phyloP scores from a whole-genome alignment of 2,888 invertebrate genomes.

The Omphaloscelis lunosa region DNA sequence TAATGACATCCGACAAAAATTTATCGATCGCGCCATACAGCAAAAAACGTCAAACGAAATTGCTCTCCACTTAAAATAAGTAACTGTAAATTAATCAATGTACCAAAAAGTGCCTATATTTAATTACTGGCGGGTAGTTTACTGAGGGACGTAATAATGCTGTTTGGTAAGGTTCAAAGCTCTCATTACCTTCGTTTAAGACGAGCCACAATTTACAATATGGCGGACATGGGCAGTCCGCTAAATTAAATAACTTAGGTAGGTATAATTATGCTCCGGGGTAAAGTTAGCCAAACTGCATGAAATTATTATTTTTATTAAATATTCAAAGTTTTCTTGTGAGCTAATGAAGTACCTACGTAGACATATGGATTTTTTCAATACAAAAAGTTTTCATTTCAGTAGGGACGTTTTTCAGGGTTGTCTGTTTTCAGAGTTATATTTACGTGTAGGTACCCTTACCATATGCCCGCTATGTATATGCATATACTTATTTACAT shows the following conservation, averaged over 20 bases:
- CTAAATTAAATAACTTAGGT: slow-evolving; percentile 65
- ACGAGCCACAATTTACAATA: slow-evolving; percentile 66
- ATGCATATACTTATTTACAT: neutral
- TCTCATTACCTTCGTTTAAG: slow-evolving; percentile 75
- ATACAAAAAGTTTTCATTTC: neutral
- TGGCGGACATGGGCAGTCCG: slow-evolving; percentile 68
- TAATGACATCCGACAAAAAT: slow-evolving; percentile 36
- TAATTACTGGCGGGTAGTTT: slow-evolving; percentile 61
- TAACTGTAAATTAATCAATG: slow-evolving; percentile 64
- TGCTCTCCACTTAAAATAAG: slow-evolving; percentile 60
- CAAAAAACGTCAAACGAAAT: slow-evolving; percentile 55
- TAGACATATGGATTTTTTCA: too few relatives aligned
- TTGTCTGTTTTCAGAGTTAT: neutral
- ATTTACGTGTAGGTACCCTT: neutral
- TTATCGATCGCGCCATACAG: slow-evolving; percentile 42
- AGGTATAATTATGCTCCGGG: slow-evolving; percentile 5
- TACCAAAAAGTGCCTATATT: slow-evolving; percentile 57
- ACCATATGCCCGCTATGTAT: neutral
- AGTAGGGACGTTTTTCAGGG: neutral
- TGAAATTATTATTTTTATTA: neutral
- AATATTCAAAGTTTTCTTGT: neutral
- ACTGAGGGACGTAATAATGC: slow-evolving; percentile 67
- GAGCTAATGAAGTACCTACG: neutral
- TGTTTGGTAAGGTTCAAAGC: slow-evolving; percentile 75
- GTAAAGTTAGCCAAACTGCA: slow-evolving; percentile 12